Percentiles rank a stretch among this genome's conserved stretches.
phyloP scores from a whole-genome alignment of 1,140 invertebrate genomes.

The Drosophila arawakana region DNA sequence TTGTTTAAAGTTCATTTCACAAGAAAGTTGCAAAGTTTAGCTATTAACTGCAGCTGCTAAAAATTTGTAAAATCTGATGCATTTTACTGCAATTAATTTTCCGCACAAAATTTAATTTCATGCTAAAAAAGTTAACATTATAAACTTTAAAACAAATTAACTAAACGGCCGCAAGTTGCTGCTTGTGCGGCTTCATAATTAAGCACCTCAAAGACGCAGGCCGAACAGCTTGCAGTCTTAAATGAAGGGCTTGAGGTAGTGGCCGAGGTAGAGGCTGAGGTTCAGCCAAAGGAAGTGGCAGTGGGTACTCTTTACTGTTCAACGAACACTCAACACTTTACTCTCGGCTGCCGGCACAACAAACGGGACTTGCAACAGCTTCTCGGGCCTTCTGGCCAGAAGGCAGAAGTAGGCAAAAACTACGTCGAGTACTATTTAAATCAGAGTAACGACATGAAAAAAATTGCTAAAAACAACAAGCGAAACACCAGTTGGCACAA shows the following conservation, averaged over 20 bases:
- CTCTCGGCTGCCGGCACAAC: conserved; percentile 25
- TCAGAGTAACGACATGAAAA: conserved; percentile 51
- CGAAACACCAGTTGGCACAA: neutral
- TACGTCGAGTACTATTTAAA: conserved; percentile 72
- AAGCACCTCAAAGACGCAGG: conserved; percentile 46
- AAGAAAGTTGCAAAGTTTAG: conserved; percentile 1
- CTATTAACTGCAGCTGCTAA: conserved; percentile 2
- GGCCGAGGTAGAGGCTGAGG: conserved; percentile 2
- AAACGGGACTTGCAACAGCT: conserved; percentile 35
- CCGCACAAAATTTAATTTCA: conserved; percentile 23
- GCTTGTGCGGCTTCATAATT: conserved; percentile 49
- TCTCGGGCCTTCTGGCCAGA: conserved; percentile 21
- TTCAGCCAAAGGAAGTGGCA: neutral
- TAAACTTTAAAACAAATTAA: conserved; percentile 53
- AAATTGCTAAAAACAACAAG: conserved; percentile 37
- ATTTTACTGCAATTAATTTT: conserved; percentile 36
- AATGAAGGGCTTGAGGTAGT: neutral
- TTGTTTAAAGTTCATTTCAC: neutral
- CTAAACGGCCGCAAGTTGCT: conserved; percentile 38
- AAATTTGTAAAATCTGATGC: conserved; percentile 12
- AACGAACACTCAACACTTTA: conserved; percentile 59
- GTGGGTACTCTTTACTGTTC: conserved; percentile 13
- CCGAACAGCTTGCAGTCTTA: neutral
- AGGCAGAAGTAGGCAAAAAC: conserved; percentile 61
- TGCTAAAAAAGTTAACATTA: conserved; percentile 44